These are phyloP conservation scores for Ascidia mentula DNA, from an alignment of 23 tunicate species.

Conservation along the genomic window DNA sequence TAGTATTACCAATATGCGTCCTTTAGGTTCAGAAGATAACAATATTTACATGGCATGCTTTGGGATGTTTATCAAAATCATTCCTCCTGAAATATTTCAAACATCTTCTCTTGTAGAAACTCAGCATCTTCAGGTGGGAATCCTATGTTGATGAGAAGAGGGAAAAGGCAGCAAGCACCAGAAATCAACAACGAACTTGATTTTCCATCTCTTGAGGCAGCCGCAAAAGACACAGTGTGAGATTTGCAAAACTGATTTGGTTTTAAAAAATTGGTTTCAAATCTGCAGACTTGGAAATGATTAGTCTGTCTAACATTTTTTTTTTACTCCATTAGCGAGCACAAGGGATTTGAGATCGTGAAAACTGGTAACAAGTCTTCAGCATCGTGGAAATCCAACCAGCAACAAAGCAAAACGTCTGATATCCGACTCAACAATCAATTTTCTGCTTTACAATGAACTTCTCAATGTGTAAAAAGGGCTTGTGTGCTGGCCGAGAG, in stretches of 20 bases:
- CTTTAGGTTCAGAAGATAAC: too few relatives aligned
- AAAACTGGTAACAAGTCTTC: slow-evolving; percentile 60
- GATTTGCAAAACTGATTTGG: not conserved
- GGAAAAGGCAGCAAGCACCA: slow-evolving; percentile 68
- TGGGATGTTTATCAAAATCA: too few relatives aligned
- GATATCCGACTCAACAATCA: slow-evolving; percentile 60
- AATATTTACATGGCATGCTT: too few relatives aligned
- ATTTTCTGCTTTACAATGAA: slow-evolving; percentile 73
- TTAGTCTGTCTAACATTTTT: too few relatives aligned
- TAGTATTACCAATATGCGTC: too few relatives aligned
- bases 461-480: slow-evolving; percentile 24
- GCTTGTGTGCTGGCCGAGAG: not conserved
- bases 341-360: slow-evolving; percentile 69
- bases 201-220: slow-evolving; percentile 72
- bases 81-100: too few relatives aligned
- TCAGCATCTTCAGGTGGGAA: not conserved
- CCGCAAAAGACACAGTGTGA: slow-evolving; percentile 71
- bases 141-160: not conserved
- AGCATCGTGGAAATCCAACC: slow-evolving; percentile 32
- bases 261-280: not conserved
- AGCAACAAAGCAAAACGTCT: slow-evolving; percentile 38
- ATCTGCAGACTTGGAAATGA: not conserved
- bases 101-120: too few relatives aligned
- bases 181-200: slow-evolving; percentile 73
- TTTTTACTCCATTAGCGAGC: slow-evolving; percentile 17